Evolutionary conservation across 2,888 invertebrate genomes (phyloP), one percentile per base, ranked within the genome.

Genomic region (Drosophila formosana): DNA sequence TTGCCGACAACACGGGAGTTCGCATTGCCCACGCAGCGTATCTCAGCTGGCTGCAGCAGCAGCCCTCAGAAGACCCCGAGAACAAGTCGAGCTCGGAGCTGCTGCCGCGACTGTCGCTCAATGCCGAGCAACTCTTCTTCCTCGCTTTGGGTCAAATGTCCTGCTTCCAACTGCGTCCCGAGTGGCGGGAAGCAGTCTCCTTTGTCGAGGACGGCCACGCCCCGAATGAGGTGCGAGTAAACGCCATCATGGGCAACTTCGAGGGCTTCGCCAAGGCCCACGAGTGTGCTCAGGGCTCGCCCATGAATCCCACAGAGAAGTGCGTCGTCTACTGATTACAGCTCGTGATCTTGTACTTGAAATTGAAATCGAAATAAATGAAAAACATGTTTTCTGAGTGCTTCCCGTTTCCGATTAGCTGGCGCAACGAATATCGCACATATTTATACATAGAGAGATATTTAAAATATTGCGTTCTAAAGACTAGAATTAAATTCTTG

Each of bases 1-100:
- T 91, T 46, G 91, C 92, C 11, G 92, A 92, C 60, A 91, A 91
- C 77, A 85, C 82, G n/a, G 92, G 89, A 7, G 52, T 91, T 6
- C 91, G 89, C 32, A 83, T 91, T 26, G 83, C 92, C 3, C 86
- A 88, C 57, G 61, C 69, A 9, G 91, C 92, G 25, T 92, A 91
- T 46, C 57, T 75, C 3, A 75, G 66, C 25, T 91, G 91, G 92
- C 62, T 88, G n/a, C 25, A 41, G 50, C 66, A 55, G 7, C 39
- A 53, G 0, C 32, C 68, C 5, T 26, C n/a, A 4, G 37, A 37
- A 1, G n/a, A 37, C 11, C 5, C 37, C 11, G 37, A 37, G 30
- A 9, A 34, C 9, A 26, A 32, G 3, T 5, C 57, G 26, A 64
- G 80, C 0, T 18, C 67, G 0, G 90, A 91, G 67, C 63, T 62